Evolutionary conservation across 2,797 vertebrate species (phyloP), one percentile per base, ranked within the genome.

Genomic region (Apogon hyalosoma): DNA sequence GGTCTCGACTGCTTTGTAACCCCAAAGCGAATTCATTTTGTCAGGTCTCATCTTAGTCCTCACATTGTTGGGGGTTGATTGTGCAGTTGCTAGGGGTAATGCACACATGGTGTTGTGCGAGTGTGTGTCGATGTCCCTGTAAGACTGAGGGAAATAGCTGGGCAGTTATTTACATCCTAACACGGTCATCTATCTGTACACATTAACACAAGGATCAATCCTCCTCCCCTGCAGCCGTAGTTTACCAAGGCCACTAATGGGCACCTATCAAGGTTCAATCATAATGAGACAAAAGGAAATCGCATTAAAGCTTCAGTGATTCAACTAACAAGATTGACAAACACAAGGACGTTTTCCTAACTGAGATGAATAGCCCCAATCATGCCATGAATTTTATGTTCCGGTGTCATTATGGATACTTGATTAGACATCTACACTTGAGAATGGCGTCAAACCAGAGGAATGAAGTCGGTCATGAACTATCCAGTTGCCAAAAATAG

Each of bases 211-310:
- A 33, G 81, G 77, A 92, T 92, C 89, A 87, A 87, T 91, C 86
- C 77, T 86, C 69, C 75, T 87, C 78, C 88, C 90, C 88, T 75
- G 79, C 89, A 91, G 90, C 83, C 80, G 69, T 86, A 76, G 85
- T 88, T 91, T 83, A 83, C 76, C 71, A 5, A 65, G 75, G 79
- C 73, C n/a, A 21, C 83, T 91, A 93, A 92, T 89, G 88, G 81
- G 79, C 78, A 86, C 84, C 89, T 83, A 88, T 91, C 90, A 88
- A 69, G 81, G 24, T 76, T 93, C 89, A 78, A 86, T 92, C 91
- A 88, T 91, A 84, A 92, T 92, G 86, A 93, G 82, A 90, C 87
- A 65, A 79, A 87, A 65, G 86, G 73, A 90, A 92, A 93, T 93
- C 52, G 1, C 86, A 85, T 92, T 89, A 90, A 28, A 60, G 76